phyloP scores from a whole-genome alignment of 1,140 invertebrate species.

The Metopolophium dirhodum region DNA sequence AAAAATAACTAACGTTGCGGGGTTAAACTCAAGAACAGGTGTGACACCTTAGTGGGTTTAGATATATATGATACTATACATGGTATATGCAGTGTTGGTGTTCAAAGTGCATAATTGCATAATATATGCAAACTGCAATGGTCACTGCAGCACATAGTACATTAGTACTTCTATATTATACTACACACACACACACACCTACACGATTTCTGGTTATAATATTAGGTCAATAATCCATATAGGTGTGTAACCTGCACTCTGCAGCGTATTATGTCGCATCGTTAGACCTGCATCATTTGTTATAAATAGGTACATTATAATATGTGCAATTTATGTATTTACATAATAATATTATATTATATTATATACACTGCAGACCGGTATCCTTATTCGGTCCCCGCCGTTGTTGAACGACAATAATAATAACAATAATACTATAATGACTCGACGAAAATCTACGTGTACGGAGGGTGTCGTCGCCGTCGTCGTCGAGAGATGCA shows the following conservation, averaged over 20 bases:
- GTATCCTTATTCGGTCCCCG: neutral
- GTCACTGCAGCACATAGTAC: too few species aligned
- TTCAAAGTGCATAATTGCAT: neutral
- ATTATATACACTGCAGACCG: neutral
- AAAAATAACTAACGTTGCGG: neutral
- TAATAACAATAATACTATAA: neutral
- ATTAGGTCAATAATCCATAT: neutral
- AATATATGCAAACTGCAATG: neutral
- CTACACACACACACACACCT: neutral
- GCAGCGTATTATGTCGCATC: neutral
- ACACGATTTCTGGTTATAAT: neutral
- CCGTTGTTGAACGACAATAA: slow-evolving; percentile 21
- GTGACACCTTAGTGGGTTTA: neutral
- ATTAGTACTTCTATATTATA: neutral
- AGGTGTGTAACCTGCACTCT: neutral
- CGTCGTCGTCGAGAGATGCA: neutral
- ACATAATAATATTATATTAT: slow-evolving; percentile 5
- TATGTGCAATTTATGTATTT: slow-evolving; percentile 13
- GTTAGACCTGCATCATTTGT: neutral
- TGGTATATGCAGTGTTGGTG: neutral
- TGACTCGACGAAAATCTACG: neutral
- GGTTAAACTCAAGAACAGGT: neutral
- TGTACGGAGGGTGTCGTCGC: neutral
- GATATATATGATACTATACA: neutral
- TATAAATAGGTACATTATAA: neutral